Conservation (phyloP, 2,888 invertebrate species). For the Pasiphila rectangulata region DNA sequence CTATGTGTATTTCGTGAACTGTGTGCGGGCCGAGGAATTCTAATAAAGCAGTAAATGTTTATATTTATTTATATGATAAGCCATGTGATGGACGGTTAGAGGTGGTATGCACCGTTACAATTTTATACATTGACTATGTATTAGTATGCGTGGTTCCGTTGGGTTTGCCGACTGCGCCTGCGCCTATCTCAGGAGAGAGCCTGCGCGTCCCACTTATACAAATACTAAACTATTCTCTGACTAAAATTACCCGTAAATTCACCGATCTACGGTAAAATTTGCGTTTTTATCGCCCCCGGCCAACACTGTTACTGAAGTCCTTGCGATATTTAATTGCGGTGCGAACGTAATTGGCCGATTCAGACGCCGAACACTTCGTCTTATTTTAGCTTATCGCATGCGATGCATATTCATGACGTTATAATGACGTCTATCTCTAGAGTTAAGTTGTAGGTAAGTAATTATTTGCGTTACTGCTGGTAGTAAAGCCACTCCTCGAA, state of each 20-base stretch:
- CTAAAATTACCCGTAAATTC: slow-evolving; percentile 64
- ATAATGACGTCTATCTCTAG: slow-evolving; percentile 49
- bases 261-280: slow-evolving; percentile 55
- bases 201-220: slow-evolving; percentile 62
- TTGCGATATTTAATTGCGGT: slow-evolving; percentile 55
- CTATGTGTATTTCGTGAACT: slow-evolving; percentile 60
- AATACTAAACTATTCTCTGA: slow-evolving; percentile 52
- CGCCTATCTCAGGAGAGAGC: slow-evolving; percentile 67
- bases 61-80: slow-evolving; percentile 61
- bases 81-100: slow-evolving; percentile 51
- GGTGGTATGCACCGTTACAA: slow-evolving; percentile 71
- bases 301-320: slow-evolving; percentile 53
- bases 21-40: slow-evolving; percentile 54
- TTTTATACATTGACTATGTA: slow-evolving; percentile 67
- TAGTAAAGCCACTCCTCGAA: slow-evolving; percentile 42
- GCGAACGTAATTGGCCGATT: slow-evolving; percentile 50
- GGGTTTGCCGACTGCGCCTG: slow-evolving; percentile 51
- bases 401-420: slow-evolving; percentile 55
- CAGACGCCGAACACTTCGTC: slow-evolving; percentile 53
- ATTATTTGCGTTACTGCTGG: slow-evolving; percentile 38
- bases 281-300: slow-evolving; percentile 51
- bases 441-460: slow-evolving; percentile 43
- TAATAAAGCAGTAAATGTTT: slow-evolving; percentile 70
- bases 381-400: slow-evolving; percentile 52
- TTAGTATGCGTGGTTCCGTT: slow-evolving; percentile 71